Conservation (phyloP, 2,113 vertebrate genomes). For the Menidia beryllina region DNA sequence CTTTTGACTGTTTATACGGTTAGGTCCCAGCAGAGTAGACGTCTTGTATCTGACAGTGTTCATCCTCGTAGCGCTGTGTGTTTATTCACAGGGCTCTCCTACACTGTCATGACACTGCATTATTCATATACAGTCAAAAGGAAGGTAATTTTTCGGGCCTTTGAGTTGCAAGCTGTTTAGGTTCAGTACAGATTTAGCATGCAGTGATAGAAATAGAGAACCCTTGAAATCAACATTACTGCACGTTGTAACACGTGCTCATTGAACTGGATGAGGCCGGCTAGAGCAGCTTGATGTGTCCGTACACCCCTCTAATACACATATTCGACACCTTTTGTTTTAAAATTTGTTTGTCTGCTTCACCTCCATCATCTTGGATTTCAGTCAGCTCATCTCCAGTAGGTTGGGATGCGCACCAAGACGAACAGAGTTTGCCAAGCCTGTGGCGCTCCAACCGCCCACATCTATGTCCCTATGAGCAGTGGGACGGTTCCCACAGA, state of each 20-base stretch:
- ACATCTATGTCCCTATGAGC: conserved; percentile 57
- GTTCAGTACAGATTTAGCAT: background rate
- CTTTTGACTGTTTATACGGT: conserved; percentile 55
- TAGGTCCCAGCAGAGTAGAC: conserved; percentile 41
- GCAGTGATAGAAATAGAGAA: background rate
- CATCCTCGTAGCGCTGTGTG: conserved; percentile 26
- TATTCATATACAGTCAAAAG: conserved; percentile 20
- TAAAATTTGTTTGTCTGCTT: background rate
- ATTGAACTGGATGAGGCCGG: background rate
- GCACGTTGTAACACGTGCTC: background rate
- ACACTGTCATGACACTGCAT: conserved; percentile 14
- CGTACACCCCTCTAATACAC: background rate
- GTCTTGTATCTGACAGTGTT: conserved; percentile 44
- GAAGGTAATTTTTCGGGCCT: background rate
- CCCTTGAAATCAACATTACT: background rate
- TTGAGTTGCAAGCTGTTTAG: background rate
- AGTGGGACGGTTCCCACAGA: conserved; percentile 67
- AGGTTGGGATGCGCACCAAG: conserved; percentile 63
- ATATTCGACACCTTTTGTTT: background rate
- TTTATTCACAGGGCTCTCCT: conserved; percentile 26
- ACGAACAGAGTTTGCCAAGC: conserved; percentile 62
- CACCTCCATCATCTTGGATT: background rate
- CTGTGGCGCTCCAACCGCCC: conserved; percentile 47
- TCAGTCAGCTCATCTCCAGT: conserved; percentile 14
- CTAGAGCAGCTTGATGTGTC: background rate